phyloP scores from a whole-genome alignment of 2,113 vertebrate species.

The Passer domesticus region DNA sequence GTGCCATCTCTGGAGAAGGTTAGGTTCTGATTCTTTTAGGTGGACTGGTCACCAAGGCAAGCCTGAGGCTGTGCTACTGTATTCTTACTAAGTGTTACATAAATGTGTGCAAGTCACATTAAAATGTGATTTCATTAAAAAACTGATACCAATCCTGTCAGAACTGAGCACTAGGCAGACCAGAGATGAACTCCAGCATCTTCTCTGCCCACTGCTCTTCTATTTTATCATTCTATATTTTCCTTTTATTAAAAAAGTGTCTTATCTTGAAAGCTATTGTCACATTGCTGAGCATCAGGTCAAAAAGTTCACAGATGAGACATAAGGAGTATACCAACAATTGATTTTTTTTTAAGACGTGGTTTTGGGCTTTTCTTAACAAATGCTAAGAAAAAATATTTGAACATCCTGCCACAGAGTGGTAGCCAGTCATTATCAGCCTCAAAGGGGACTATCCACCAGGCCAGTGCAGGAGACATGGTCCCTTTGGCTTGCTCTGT shows the following conservation, averaged over 20 bases:
- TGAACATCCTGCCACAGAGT: not conserved
- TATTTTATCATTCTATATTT: not conserved
- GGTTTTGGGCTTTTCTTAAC: not conserved
- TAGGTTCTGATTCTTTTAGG: not conserved
- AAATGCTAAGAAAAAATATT: not conserved
- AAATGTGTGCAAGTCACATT: not conserved
- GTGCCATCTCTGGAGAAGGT: not conserved
- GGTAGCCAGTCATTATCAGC: not conserved
- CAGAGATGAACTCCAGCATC: not conserved
- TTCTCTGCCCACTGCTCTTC: not conserved
- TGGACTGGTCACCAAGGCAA: accelerated
- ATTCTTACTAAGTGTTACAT: not conserved
- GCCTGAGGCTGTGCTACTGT: not conserved
- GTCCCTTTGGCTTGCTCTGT: not conserved
- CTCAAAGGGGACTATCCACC: not conserved
- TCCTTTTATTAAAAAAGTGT: not conserved
- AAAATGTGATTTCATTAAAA: constrained; percentile 6
- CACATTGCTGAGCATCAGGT: not conserved
- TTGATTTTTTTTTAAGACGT: not conserved
- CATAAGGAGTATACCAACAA: not conserved
- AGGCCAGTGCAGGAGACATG: not conserved
- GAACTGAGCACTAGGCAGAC: not conserved
- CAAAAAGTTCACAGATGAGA: not conserved
- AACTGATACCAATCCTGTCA: not conserved
- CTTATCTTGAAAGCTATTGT: constrained; percentile 28